These are phyloP conservation scores for Punctoribates punctum DNA, from an alignment of 2,888 invertebrate species.

Conservation along the genomic window DNA sequence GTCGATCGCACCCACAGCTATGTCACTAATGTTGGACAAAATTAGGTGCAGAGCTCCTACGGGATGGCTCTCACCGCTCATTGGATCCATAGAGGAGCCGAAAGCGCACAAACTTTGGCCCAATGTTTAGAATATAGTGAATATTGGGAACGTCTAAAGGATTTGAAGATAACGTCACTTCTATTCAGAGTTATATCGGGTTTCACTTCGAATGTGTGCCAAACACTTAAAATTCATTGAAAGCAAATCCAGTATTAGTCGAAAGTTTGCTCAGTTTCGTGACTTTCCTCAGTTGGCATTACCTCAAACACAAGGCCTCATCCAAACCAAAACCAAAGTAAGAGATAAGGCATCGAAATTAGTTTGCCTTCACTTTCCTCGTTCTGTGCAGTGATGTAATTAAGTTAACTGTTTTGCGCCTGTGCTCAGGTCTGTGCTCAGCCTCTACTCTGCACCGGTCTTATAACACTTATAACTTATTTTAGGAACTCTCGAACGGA, in stretches of 20 bases:
- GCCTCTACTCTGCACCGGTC: neutral
- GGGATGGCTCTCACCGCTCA: neutral
- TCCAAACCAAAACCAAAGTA: conserved; percentile 31
- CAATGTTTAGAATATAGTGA: neutral
- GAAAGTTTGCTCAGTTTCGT: neutral
- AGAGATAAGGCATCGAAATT: conserved; percentile 21
- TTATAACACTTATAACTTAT: neutral
- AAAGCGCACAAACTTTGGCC: conserved; percentile 31
- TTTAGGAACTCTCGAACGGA: conserved; percentile 7
- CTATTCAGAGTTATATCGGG: conserved; percentile 27
- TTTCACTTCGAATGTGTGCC: conserved; percentile 23
- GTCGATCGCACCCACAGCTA: neutral
- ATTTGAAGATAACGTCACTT: conserved; percentile 28
- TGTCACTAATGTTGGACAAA: neutral
- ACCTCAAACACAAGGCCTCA: conserved; percentile 36
- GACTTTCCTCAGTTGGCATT: conserved; percentile 27
- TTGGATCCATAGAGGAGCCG: neutral
- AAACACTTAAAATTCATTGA: neutral
- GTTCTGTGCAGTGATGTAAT: neutral
- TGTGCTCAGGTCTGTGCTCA: neutral
- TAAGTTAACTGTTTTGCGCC: neutral
- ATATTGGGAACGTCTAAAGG: too few relatives aligned
- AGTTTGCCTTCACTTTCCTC: conserved; percentile 8
- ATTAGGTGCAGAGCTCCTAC: conserved; percentile 6
- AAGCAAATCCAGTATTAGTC: neutral